Percentiles rank a stretch among this genome's conserved stretches.
Evolutionary conservation across 2,888 invertebrate species (phyloP).

Genomic region (Drosophila cyrtoloma): DNA sequence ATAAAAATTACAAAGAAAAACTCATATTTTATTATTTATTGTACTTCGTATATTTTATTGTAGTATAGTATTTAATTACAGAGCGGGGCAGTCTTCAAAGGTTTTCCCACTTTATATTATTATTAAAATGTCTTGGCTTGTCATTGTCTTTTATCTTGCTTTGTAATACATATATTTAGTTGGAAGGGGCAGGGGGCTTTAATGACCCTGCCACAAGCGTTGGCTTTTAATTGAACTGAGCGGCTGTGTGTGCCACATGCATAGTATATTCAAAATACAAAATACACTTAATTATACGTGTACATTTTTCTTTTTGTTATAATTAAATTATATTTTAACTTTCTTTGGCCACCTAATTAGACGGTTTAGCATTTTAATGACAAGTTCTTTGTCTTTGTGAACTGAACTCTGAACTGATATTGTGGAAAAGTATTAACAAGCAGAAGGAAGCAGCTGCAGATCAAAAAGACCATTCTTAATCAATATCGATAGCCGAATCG

Average conservation of each 20-base stretch:
- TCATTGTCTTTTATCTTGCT: conserved; percentile 45
- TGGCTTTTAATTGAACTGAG: conserved; percentile 72
- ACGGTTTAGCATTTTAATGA: conserved; percentile 36
- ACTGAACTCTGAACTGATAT: not conserved
- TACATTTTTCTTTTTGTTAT: conserved; percentile 17
- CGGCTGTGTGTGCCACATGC: conserved; percentile 53
- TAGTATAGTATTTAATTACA: conserved; percentile 65
- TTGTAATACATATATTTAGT: conserved; percentile 8
- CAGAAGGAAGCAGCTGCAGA: not conserved
- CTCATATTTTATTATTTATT: conserved; percentile 59
- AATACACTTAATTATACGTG: conserved; percentile 43
- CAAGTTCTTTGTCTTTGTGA: conserved; percentile 8
- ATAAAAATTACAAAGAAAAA: conserved; percentile 70
- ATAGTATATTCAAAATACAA: conserved; percentile 14
- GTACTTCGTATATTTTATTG: conserved; percentile 32
- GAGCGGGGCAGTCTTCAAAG: conserved; percentile 45
- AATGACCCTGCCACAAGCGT: conserved; percentile 54
- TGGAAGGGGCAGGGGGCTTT: conserved; percentile 27
- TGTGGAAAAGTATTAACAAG: not conserved
- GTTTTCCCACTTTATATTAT: conserved; percentile 52
- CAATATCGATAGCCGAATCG: not conserved
- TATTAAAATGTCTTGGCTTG: conserved; percentile 53
- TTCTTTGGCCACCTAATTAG: conserved; percentile 43
- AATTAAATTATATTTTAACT: conserved; percentile 38
- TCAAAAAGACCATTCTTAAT: not conserved